Evolutionary conservation across 2,113 vertebrate species (phyloP).

Genomic region (Sturnus vulgaris): DNA sequence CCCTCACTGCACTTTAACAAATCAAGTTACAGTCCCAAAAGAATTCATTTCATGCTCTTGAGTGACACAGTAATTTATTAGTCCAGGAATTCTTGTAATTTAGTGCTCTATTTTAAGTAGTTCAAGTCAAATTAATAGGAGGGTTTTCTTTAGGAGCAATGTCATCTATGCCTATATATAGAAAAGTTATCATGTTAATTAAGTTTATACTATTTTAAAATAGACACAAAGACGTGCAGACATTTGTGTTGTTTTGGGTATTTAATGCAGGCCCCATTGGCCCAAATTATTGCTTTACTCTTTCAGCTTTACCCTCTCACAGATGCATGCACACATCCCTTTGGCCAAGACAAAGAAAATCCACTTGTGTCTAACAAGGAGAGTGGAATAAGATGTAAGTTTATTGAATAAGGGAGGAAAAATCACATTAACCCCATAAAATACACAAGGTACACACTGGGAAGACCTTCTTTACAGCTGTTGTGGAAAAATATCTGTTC

Average conservation of each 20-base stretch:
- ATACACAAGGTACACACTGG: not conserved
- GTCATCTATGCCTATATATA: slow-evolving; percentile 26
- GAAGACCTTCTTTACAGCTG: slow-evolving; percentile 39
- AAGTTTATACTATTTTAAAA: slow-evolving; percentile 42
- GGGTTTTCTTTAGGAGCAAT: slow-evolving; percentile 12
- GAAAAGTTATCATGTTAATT: slow-evolving; percentile 38
- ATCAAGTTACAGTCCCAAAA: slow-evolving; percentile 38
- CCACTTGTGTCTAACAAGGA: slow-evolving; percentile 7
- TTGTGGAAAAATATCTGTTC: slow-evolving; percentile 62
- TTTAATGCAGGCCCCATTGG: not conserved
- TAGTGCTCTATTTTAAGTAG: slow-evolving; percentile 50
- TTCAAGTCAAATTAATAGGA: slow-evolving; percentile 54
- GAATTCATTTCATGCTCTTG: slow-evolving; percentile 1
- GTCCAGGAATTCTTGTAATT: slow-evolving; percentile 18
- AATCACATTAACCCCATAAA: slow-evolving; percentile 26
- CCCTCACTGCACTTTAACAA: not conserved
- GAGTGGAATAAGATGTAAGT: slow-evolving; percentile 45
- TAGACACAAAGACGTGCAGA: not conserved
- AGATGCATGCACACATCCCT: not conserved
- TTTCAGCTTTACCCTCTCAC: not conserved
- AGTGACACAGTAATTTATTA: slow-evolving; percentile 52
- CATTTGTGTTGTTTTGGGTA: not conserved
- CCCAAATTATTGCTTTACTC: slow-evolving; percentile 8
- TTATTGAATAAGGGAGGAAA: not conserved
- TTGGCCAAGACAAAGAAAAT: slow-evolving; percentile 25